Evolutionary conservation across 2,888 invertebrate species (phyloP), one percentile per base, ranked within the genome.

Genomic region (Hololepta plana): DNA sequence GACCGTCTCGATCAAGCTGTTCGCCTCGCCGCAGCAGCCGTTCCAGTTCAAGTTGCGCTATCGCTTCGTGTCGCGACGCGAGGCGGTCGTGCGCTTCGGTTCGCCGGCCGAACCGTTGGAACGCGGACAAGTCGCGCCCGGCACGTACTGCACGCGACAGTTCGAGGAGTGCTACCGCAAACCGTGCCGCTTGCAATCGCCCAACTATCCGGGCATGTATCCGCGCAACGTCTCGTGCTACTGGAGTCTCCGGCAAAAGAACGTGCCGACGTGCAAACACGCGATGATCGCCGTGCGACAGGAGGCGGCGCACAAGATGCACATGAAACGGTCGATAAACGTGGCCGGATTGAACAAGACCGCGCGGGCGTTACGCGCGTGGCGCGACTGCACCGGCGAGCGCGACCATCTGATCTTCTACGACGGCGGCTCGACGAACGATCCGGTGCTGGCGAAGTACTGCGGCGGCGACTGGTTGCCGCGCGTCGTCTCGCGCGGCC

Each of bases 221-320:
- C 76, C 75, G 4, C 60, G 88, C 36, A 90, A 90, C 56, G 85
- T 90, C 12, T 82, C 85, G 32, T 93, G 91, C 54, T 77, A 82
- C 52, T 84, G 85, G 67, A 81, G 80, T 35, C 61, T 87, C 36
- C 66, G 82, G 19, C 82, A 87, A 55, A 76, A 81, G 50, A 73
- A 73, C 45, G 75, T 82, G 34, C 82, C 85, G 8, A 81, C 79
- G 22, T 85, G 85, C 54, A 85, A 85, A 50, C 82, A 84, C 55
- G 85, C 87, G 17, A 84, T 87, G 79, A 79, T 88, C 40, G 75
- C 81, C 10, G 77, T 87, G 31, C 64, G 73, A 26, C 81, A 82
- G 50, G 72, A 74, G 43, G 72, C 68, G 33, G 65, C 70, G 23
- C 73, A 74, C 45, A 74, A 73, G 49, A 68, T 74, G 64, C 72